Base-by-base conservation (phyloP, 1,140 invertebrate genomes). In the Lineus longissimus region DNA sequence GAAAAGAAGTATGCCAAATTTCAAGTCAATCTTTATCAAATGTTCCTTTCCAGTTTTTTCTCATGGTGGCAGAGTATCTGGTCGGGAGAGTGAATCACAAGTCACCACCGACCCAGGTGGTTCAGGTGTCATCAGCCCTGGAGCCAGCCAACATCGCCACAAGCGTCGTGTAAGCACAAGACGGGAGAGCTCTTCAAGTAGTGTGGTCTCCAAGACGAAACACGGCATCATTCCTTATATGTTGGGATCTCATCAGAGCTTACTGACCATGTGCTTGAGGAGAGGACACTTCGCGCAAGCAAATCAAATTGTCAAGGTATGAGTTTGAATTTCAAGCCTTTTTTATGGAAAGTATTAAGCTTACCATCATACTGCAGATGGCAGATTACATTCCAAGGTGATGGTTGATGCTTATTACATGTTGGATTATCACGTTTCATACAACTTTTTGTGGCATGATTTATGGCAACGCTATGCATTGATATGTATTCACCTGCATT, bases 291-390 rank as follows among this genome's bases (percentile, higher is more conserved):
- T 69, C 25, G 66, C 61, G 0, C 75, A 79, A 59, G 77, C 76
- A 23, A 61, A 69, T 13, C 75, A 80, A 64, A 76, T 80, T 31
- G 71, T 77, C 30, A 79, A 79, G 70, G 78, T 80, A 65, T 29
- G 31, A 30, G 1, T 13, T 29, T 17, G 17, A 45, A 45, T 45
- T 7, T n/a, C n/a, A n/a, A n/a, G n/a, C n/a, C n/a, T n/a, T n/a
- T n/a, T n/a, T n/a, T n/a, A n/a, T n/a, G n/a, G n/a, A n/a, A n/a
- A n/a, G n/a, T n/a, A n/a, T n/a, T n/a, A n/a, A n/a, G n/a, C n/a
- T n/a, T n/a, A n/a, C n/a, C n/a, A n/a, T n/a, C n/a, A n/a, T n/a
- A n/a, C n/a, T n/a, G n/a, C n/a, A n/a, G n/a, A n/a, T n/a, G n/a
- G n/a, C n/a, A n/a, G n/a, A n/a, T n/a, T n/a, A n/a, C n/a, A n/a